phyloP scores from a whole-genome alignment of 37 sponge, comb jelly and placozoan species.

The Bolinopsis microptera region DNA sequence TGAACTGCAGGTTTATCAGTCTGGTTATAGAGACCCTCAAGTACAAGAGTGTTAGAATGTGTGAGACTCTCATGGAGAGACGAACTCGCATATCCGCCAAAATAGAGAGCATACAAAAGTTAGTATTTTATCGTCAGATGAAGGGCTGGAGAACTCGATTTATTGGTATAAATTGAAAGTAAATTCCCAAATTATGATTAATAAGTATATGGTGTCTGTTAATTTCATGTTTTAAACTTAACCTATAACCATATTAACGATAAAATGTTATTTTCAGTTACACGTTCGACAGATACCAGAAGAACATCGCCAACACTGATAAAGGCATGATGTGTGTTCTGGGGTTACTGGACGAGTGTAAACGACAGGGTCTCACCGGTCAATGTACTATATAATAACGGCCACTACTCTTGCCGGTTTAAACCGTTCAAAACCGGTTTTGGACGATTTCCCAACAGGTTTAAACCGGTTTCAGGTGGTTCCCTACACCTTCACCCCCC shows the following conservation, averaged over 20 bases:
- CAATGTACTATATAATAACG: not conserved
- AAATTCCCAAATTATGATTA: no score
- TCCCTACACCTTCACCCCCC: not conserved
- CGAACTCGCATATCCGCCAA: conserved; percentile 21
- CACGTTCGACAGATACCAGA: not conserved
- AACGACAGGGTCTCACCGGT: not conserved
- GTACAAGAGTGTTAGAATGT: conserved; percentile 21
- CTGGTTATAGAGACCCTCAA: conserved; percentile 28
- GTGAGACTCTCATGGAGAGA: conserved; percentile 33
- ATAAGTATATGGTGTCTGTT: no score
- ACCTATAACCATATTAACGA: no score
- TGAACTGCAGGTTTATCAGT: conserved; percentile 5
- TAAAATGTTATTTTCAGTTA: conserved; percentile 60
- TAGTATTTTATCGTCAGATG: no score
- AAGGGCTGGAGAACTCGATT: no score
- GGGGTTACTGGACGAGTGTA: conserved; percentile 44
- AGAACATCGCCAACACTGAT: conserved; percentile 1
- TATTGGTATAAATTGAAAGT: no score
- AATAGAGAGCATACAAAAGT: conserved; percentile 25
- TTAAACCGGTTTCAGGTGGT: not conserved
- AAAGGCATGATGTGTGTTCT: conserved; percentile 57
- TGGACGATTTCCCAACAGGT: not conserved
- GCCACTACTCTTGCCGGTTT: not conserved
- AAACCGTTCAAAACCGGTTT: not conserved
- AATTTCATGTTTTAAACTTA: no score